These are phyloP conservation scores for Drosophila mimica DNA, from an alignment of 2,888 invertebrate species.

Conservation along the genomic window DNA sequence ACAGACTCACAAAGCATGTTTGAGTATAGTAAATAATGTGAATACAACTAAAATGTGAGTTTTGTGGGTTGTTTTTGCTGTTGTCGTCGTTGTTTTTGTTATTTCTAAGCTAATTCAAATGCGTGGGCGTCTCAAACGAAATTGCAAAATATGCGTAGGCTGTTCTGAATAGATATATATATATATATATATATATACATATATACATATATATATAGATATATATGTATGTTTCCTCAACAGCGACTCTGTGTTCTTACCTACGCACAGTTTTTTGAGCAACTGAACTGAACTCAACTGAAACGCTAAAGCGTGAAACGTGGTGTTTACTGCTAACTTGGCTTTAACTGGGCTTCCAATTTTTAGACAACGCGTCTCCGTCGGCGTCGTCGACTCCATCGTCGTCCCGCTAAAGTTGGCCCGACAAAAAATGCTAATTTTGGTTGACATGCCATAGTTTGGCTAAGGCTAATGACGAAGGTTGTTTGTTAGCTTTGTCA, in stretches of 20 bases:
- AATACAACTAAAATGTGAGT: conserved; percentile 59
- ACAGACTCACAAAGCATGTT: conserved; percentile 9
- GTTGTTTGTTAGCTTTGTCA: conserved; percentile 80
- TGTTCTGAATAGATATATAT: conserved; percentile 10
- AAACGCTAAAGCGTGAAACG: conserved; percentile 10
- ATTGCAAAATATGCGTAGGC: conserved; percentile 81
- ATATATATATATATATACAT: background rate
- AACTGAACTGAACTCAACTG: conserved; percentile 46
- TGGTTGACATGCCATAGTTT: conserved; percentile 81
- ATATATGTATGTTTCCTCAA: conserved; percentile 1
- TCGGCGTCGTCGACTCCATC: conserved; percentile 7
- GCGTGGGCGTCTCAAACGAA: conserved; percentile 80
- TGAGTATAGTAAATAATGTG: conserved; percentile 40
- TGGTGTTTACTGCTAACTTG: conserved; percentile 6
- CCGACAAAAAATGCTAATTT: conserved; percentile 77
- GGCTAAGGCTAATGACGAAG: conserved; percentile 83
- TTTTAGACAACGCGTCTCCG: conserved; percentile 56
- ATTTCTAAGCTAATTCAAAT: conserved; percentile 77
- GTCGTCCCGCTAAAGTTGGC: conserved; percentile 47
- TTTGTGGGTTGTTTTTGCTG: conserved; percentile 55
- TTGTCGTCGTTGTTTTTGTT: conserved; percentile 36
- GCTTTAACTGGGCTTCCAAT: conserved; percentile 25
- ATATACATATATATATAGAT: too few relatives aligned
- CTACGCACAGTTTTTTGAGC: conserved; percentile 71
- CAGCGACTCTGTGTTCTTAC: conserved; percentile 59